A percentile compares a stretch with the other conserved stretches of the same genome.
phyloP scores from a whole-genome alignment of 2,888 invertebrate species.

The Thalpophila matura region DNA sequence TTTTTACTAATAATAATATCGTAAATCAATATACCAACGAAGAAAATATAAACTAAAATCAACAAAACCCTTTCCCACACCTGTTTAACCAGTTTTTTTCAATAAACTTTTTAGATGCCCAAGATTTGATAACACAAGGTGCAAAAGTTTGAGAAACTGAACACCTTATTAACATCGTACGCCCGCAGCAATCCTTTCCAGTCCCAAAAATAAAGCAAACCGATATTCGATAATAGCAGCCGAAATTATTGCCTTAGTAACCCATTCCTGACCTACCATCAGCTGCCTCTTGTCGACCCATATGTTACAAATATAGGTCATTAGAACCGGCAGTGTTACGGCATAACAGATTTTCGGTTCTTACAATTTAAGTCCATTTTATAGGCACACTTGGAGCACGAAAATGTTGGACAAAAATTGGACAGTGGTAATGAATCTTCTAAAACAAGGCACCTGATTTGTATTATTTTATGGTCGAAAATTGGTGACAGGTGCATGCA shows the following conservation, averaged over 20 bases:
- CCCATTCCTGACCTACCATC: constrained; percentile 84
- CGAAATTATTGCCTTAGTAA: constrained; percentile 83
- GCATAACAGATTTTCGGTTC: constrained; percentile 58
- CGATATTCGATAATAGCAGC: constrained; percentile 81
- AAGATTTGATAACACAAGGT: constrained; percentile 86
- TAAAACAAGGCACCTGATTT: constrained; percentile 79
- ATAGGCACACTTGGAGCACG: constrained; percentile 21
- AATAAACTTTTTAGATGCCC: constrained; percentile 76
- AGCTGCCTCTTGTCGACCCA: constrained; percentile 83
- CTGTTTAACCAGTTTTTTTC: constrained; percentile 78
- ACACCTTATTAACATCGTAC: constrained; percentile 81
- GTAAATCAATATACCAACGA: constrained; percentile 47
- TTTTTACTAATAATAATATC: constrained; percentile 34
- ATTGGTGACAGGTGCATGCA: constrained; percentile 83
- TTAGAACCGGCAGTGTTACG: constrained; percentile 66
- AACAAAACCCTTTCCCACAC: constrained; percentile 71
- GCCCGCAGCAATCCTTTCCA: constrained; percentile 75
- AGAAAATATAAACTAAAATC: constrained; percentile 61
- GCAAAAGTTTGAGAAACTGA: constrained; percentile 82
- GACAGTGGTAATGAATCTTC: constrained; percentile 81
- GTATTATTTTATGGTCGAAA: constrained; percentile 77
- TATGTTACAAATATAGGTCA: constrained; percentile 87
- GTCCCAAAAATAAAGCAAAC: constrained; percentile 84
- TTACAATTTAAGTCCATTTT: constrained; percentile 58
- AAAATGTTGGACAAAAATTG: constrained; percentile 67